A percentile compares a stretch with the other conserved stretches of the same genome.
Conservation (phyloP, 2,113 vertebrate species). For the Tinamus guttatus region DNA sequence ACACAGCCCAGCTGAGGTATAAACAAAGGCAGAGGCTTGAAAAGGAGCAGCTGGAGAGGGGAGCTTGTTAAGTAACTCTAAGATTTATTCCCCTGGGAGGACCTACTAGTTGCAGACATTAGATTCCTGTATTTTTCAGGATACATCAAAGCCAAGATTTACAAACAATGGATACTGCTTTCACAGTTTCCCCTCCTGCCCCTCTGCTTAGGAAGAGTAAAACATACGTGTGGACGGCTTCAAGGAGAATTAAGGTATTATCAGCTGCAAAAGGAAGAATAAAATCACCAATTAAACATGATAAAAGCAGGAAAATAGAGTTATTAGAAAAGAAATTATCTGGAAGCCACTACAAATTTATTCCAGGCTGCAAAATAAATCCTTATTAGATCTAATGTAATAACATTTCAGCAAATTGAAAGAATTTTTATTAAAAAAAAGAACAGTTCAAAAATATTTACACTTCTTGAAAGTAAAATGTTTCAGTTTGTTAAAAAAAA, state of each 20-base stretch:
- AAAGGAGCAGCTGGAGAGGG: slow-evolving; percentile 18
- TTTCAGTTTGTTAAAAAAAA: not conserved
- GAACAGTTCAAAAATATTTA: not conserved
- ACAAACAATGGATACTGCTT: not conserved
- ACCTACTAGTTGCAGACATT: not conserved
- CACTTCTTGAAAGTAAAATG: not conserved
- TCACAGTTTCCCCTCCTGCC: not conserved
- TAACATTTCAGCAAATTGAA: not conserved
- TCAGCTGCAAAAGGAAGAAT: not conserved
- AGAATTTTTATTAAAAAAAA: not conserved
- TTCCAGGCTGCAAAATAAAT: not conserved
- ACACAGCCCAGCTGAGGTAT: not conserved
- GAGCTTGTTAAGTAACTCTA: not conserved
- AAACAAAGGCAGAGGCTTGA: slow-evolving; percentile 40
- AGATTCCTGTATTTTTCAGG: not conserved
- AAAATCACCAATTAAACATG: not conserved
- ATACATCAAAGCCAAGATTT: not conserved
- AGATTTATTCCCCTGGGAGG: not conserved
- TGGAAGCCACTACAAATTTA: not conserved
- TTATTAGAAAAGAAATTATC: not conserved
- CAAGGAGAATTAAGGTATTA: not conserved
- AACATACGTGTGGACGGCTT: not conserved
- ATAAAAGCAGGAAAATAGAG: not conserved
- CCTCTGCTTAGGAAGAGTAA: not conserved
- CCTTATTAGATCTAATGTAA: not conserved